Conservation (phyloP, 2,113 vertebrate genomes). For the Laterallus jamaicensis region DNA sequence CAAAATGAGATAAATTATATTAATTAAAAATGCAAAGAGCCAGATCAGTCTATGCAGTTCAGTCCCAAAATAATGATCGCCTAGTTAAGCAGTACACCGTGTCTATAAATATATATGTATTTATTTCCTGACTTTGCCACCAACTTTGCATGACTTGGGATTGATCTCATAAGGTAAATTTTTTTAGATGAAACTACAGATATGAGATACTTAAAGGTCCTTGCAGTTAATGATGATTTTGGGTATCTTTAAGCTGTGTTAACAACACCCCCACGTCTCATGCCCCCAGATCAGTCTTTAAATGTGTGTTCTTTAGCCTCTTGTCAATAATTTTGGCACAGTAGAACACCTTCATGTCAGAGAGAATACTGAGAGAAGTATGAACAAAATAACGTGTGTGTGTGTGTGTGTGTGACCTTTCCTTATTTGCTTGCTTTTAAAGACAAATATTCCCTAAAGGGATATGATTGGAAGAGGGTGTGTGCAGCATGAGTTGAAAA, state of each 20-base stretch:
- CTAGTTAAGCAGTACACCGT: background rate
- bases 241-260: background rate
- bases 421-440: slow-evolving; percentile 14
- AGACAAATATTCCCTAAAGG: slow-evolving; percentile 70
- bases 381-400: background rate
- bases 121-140: slow-evolving; percentile 9
- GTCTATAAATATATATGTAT: background rate
- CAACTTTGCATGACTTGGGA: background rate
- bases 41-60: background rate
- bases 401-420: background rate
- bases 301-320: background rate
- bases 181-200: background rate
- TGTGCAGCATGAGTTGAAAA: slow-evolving; percentile 7
- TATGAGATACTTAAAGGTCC: background rate
- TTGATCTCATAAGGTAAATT: background rate
- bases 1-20: slow-evolving; percentile 38
- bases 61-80: slow-evolving; percentile 28
- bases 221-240: background rate
- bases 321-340: background rate
- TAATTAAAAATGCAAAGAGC: slow-evolving; percentile 56
- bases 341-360: background rate
- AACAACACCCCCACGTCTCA: background rate
- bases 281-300: background rate
- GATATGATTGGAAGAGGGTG: slow-evolving; percentile 16
- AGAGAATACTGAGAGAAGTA: background rate